Conservation (phyloP, 2,797 vertebrate genomes). For the Catamblyrhynchus diadema region DNA sequence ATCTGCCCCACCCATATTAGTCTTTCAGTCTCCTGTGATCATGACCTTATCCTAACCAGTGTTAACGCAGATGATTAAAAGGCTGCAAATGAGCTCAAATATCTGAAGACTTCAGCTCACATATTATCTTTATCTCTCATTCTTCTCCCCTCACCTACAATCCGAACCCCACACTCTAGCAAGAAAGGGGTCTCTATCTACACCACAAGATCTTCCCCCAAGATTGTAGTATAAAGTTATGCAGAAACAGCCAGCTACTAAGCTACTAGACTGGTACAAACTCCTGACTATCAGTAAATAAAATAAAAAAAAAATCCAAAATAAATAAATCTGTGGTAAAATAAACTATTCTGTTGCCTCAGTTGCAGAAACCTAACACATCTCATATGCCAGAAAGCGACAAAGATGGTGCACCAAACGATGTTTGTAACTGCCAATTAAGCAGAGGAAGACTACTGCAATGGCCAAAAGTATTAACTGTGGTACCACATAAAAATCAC, state of each 20-base stretch:
- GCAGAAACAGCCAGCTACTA: background rate
- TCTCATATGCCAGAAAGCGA: background rate
- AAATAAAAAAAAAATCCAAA: background rate
- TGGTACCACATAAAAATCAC: background rate
- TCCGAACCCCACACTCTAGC: background rate
- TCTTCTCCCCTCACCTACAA: background rate
- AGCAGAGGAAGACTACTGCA: background rate
- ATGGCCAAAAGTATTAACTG: background rate
- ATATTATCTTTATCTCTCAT: background rate
- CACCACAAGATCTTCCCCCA: background rate
- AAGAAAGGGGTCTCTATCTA: background rate
- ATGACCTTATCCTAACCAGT: background rate
- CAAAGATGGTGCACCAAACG: background rate
- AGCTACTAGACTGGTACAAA: background rate
- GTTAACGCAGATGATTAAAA: background rate
- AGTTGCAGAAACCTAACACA: background rate
- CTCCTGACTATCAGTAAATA: background rate
- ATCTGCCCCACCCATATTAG: background rate
- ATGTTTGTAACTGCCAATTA: background rate
- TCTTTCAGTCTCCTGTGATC: background rate
- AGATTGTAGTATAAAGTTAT: rapidly evolving
- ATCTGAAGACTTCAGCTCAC: background rate
- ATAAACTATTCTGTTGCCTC: background rate
- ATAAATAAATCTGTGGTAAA: background rate
- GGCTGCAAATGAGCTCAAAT: background rate